phyloP scores from a whole-genome alignment of 2,888 invertebrate genomes.

The Aromia moschata region DNA sequence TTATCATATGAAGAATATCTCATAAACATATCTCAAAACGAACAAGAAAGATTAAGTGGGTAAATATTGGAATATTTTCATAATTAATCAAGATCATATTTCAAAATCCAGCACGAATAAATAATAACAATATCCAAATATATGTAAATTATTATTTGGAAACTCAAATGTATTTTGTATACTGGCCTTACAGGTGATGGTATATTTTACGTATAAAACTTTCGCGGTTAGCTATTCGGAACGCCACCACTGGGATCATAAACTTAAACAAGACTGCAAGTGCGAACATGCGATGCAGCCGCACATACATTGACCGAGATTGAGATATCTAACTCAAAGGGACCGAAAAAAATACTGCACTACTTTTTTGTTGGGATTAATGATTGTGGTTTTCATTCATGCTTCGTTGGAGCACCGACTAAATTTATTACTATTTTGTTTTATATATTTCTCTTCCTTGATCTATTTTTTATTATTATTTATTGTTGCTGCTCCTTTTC shows the following conservation, averaged over 20 bases:
- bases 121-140: no score
- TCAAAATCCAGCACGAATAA: no score
- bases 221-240: background rate
- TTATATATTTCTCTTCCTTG: conserved; percentile 36
- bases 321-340: conserved; percentile 57
- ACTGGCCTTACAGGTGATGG: background rate
- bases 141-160: background rate
- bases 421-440: conserved; percentile 53
- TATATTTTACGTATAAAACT: conserved; percentile 8
- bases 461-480: conserved; percentile 39
- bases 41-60: no score
- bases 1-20: no score
- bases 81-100: no score
- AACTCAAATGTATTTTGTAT: background rate
- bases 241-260: conserved; percentile 46
- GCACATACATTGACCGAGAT: conserved; percentile 49
- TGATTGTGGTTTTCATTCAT: conserved; percentile 59
- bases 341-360: conserved; percentile 54
- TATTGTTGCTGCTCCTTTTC: conserved; percentile 21
- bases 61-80: no score
- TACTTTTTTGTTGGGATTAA: conserved; percentile 57
- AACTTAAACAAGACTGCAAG: conserved; percentile 49
- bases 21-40: no score
- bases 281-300: conserved; percentile 51
- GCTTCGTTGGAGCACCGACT: conserved; percentile 56